These are phyloP conservation scores for Odobenus rosmarus DNA, from an alignment of 2,113 vertebrate species.

Conservation along the genomic window DNA sequence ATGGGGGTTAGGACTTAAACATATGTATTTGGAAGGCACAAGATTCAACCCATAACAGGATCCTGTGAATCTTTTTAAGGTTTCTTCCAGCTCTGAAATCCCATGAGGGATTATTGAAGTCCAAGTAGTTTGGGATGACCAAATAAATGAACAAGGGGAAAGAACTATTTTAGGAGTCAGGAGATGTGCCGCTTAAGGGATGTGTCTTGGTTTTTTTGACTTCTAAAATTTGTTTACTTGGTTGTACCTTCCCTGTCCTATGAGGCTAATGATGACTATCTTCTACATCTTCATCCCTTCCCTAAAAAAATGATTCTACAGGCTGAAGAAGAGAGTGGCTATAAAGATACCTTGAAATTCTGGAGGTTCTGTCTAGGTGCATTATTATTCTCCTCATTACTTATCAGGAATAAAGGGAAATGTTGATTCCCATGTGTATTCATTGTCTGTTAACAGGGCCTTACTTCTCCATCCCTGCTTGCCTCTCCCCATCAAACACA, in stretches of 20 bases:
- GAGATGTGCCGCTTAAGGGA: not conserved
- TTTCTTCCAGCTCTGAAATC: not conserved
- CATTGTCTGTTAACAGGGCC: constrained; percentile 18
- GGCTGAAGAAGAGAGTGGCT: not conserved
- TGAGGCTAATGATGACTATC: not conserved
- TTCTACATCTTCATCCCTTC: not conserved
- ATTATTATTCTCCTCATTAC: not conserved
- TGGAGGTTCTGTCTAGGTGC: not conserved
- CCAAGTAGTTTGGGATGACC: not conserved
- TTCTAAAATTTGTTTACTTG: not conserved
- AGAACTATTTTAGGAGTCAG: not conserved
- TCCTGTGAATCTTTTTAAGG: not conserved
- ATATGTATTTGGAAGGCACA: not conserved
- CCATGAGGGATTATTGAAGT: not conserved
- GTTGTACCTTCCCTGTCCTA: not conserved
- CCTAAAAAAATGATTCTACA: not conserved
- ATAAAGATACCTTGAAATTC: not conserved
- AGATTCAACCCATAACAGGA: not conserved
- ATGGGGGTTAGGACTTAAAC: not conserved
- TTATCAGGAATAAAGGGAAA: not conserved
- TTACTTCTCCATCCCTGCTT: constrained; percentile 51
- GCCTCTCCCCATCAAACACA: constrained; percentile 69
- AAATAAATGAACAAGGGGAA: not conserved
- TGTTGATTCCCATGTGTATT: not conserved
- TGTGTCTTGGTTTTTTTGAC: not conserved